Percentiles rank a stretch among this genome's conserved stretches.
Evolutionary conservation across 2,113 vertebrate species (phyloP).

Genomic region (Paradisaea rubra): DNA sequence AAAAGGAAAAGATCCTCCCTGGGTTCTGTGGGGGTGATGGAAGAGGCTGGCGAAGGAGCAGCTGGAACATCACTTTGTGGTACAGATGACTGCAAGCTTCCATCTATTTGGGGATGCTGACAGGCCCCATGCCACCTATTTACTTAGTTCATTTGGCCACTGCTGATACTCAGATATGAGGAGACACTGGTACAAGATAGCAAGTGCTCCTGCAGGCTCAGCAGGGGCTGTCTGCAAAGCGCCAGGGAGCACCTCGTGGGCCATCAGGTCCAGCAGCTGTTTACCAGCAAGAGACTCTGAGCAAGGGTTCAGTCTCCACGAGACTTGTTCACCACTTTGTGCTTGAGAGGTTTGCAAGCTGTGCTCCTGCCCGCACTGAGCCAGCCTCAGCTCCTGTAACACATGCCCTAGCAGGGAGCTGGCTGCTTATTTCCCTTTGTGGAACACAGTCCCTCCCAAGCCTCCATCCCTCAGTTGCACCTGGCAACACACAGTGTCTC

Average conservation of each 20-base stretch:
- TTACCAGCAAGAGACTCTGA: background rate
- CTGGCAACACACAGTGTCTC: background rate
- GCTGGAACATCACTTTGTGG: background rate
- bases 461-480: background rate
- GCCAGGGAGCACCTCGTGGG: background rate
- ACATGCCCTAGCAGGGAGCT: background rate
- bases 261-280: background rate
- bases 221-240: background rate
- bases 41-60: background rate
- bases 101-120: background rate
- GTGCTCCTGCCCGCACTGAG: background rate
- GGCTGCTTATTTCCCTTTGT: background rate
- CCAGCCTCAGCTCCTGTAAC: background rate
- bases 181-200: background rate
- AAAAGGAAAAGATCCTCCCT: background rate
- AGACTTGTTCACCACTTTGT: background rate
- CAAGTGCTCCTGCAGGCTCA: background rate
- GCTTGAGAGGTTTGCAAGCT: background rate
- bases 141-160: background rate
- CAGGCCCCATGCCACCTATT: background rate
- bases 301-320: fast-evolving
- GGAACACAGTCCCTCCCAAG: background rate
- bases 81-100: background rate
- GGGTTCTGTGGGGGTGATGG: background rate
- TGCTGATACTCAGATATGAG: background rate